Conservation (phyloP, 2,797 vertebrate genomes). For the Argentina silus region DNA sequence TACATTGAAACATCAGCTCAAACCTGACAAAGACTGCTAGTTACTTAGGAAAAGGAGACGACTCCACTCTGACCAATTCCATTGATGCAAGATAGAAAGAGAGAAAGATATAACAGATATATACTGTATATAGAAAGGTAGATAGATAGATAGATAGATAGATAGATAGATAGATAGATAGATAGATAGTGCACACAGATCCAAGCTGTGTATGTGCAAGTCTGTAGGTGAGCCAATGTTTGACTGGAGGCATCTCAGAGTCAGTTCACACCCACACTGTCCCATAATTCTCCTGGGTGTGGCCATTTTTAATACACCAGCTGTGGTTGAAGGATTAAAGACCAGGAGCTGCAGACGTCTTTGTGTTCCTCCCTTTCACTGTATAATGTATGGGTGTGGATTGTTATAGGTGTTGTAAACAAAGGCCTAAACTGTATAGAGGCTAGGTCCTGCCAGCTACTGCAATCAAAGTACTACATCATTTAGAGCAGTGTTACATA, state of each 20-base stretch:
- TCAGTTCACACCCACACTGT: neutral
- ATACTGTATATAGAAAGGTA: neutral
- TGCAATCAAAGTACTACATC: conserved; percentile 14
- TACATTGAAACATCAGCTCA: neutral
- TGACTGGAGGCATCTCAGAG: neutral
- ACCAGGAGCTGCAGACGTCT: conserved; percentile 19
- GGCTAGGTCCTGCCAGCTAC: neutral
- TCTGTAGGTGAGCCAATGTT: neutral
- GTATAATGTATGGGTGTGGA: conserved; percentile 25
- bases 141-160: neutral
- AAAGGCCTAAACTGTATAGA: conserved; percentile 8
- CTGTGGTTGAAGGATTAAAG: neutral
- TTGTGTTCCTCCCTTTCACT: conserved; percentile 20
- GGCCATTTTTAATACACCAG: neutral
- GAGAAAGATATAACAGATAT: neutral
- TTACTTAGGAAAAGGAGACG: neutral
- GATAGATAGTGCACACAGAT: neutral
- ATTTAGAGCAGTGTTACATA: neutral
- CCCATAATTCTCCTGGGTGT: conserved; percentile 13
- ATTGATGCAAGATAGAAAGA: neutral
- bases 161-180: neutral
- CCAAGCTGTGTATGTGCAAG: neutral
- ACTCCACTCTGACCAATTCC: no score
- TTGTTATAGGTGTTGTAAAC: conserved; percentile 27
- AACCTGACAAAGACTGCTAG: neutral